Evolutionary conservation across 2,888 invertebrate genomes (phyloP), one percentile per base, ranked within the genome.

Genomic region (Drosophila colorata): DNA sequence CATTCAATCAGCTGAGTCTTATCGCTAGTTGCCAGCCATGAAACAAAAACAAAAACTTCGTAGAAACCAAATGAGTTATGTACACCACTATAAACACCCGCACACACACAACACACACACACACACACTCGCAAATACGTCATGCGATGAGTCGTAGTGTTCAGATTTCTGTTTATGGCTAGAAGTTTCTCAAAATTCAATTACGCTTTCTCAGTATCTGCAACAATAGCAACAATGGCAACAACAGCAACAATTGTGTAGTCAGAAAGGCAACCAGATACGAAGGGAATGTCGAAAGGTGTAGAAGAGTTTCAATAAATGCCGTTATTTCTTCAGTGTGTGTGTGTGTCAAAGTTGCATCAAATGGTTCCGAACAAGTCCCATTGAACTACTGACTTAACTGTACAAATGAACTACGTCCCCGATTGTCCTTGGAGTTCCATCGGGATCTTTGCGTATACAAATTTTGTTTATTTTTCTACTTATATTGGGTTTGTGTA

Each of bases 1-100:
- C 78, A 74, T 59, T 55, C 25, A 48, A 60, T 41, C 43, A 65
- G 43, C 46, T 43, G 43, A 47, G 48, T 49, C 74, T 66, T 77
- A 70, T 77, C 61, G 57, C 65, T 25, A 38, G 23, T 43, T 56
- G 67, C 11, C 46, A 43, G 37, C 55, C 7, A 25, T 16, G 25
- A 48, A 16, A 9, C 11, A 35, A 38, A 18, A n/a, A 13, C 4
- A 38, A n/a, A 55, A 47, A 35, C 20, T 20, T 3, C 11, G n/a
- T 25, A 48, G 8, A 68, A 47, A 46, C 44, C 46, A 47, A 74
- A 74, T 51, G 37, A 41, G 44, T 51, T 55, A 60, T 13, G 14
- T 43, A 61, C 23, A 67, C 43, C 8, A 35, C 14, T 9, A 48
- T 7, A 48, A 20, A 40, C 9, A 44, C 23, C 16, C 8, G 23